These are phyloP conservation scores for Herminia tarsipennalis DNA, from an alignment of 2,888 invertebrate species.

Conservation along the genomic window DNA sequence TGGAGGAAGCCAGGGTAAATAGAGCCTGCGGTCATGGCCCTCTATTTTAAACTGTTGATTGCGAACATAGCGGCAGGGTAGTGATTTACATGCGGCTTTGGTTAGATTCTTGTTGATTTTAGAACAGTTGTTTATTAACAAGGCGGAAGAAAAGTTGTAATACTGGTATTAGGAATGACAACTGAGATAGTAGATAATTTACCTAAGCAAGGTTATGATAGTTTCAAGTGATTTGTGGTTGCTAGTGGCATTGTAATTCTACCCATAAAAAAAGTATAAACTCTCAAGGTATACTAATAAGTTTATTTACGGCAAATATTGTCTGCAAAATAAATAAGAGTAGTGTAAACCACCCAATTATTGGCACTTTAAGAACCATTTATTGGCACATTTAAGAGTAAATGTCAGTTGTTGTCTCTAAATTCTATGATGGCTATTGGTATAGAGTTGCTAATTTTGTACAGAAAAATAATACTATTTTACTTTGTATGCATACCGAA, in stretches of 20 bases:
- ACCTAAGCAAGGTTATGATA: not conserved
- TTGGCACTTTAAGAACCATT: no score
- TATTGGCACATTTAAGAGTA: no score
- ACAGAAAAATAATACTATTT: no score
- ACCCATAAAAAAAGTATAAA: no score
- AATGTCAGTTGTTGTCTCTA: no score
- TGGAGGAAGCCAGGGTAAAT: conserved; percentile 73
- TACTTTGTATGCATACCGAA: no score
- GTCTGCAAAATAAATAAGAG: no score
- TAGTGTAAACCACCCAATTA: no score
- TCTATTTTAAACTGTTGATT: conserved; percentile 71
- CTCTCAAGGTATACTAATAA: no score
- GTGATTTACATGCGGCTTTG: conserved; percentile 45
- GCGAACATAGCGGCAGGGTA: conserved; percentile 47
- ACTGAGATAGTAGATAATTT: conserved; percentile 15
- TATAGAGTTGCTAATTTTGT: no score
- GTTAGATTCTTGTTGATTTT: conserved; percentile 40
- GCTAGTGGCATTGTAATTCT: not conserved
- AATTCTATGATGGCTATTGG: no score
- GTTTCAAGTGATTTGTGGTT: not conserved
- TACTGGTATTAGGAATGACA: conserved; percentile 2
- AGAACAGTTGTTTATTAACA: conserved; percentile 32
- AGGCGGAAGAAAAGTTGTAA: conserved; percentile 19
- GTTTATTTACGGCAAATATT: no score
- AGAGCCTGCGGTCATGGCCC: conserved; percentile 68